These are phyloP conservation scores for Pocota personata DNA, from an alignment of 2,888 invertebrate species.

Conservation along the genomic window DNA sequence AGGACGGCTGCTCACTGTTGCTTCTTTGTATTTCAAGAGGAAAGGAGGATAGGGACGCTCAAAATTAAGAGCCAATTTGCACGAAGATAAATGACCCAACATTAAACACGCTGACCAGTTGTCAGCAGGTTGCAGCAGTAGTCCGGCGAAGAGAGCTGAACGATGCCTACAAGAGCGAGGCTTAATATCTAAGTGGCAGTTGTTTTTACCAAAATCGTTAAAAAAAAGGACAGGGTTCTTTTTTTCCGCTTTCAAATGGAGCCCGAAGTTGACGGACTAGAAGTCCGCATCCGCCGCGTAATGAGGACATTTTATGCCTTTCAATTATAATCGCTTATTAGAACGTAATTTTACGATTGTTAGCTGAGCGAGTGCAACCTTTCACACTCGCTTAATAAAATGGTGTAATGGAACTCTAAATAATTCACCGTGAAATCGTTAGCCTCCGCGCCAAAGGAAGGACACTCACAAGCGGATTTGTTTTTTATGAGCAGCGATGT, in stretches of 20 bases:
- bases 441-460: conserved; percentile 4
- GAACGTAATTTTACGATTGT: conserved; percentile 58
- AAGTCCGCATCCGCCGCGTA: conserved; percentile 22
- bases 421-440: conserved; percentile 56
- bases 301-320: conserved; percentile 57
- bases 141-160: not conserved
- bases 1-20: conserved; percentile 54
- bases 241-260: not conserved
- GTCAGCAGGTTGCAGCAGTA: conserved; percentile 69
- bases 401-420: conserved; percentile 50
- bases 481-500: conserved; percentile 52
- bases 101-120: conserved; percentile 72
- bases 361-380: conserved; percentile 8
- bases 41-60: conserved; percentile 62
- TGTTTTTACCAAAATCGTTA: conserved; percentile 34
- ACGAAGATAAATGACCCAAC: conserved; percentile 72
- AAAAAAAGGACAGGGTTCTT: not conserved
- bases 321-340: conserved; percentile 65
- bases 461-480: conserved; percentile 32
- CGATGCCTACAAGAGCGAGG: not conserved
- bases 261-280: not conserved
- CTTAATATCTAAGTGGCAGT: conserved; percentile 46
- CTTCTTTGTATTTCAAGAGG: conserved; percentile 35
- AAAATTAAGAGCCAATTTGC: conserved; percentile 74
- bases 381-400: conserved; percentile 59